A percentile compares a stretch with the other conserved stretches of the same genome.
phyloP scores from a whole-genome alignment of 2,888 invertebrate species.

The Nomada fabriciana region DNA sequence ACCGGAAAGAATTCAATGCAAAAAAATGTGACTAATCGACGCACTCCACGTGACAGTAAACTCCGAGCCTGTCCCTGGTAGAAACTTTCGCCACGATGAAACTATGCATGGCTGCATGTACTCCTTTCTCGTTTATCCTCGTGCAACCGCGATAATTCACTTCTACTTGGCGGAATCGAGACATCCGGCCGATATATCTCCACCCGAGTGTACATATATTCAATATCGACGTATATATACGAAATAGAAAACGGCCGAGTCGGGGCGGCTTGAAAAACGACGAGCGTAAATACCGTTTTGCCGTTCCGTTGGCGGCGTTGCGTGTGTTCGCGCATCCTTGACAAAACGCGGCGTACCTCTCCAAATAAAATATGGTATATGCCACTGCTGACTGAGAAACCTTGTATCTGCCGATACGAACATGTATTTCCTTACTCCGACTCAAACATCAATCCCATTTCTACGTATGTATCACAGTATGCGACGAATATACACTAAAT shows the following conservation, averaged over 20 bases:
- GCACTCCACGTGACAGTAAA: constrained; percentile 12
- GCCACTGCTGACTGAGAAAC: background rate
- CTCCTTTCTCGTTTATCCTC: constrained; percentile 9
- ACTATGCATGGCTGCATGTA: background rate
- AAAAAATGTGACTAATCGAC: constrained; percentile 25
- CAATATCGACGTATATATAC: constrained; percentile 9
- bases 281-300: background rate
- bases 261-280: constrained; percentile 14
- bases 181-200: constrained; percentile 5
- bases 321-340: background rate
- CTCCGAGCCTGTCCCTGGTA: background rate
- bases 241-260: constrained; percentile 7
- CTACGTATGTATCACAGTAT: background rate
- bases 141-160: constrained; percentile 18
- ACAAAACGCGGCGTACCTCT: background rate
- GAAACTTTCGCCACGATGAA: constrained; percentile 10
- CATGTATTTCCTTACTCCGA: background rate
- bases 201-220: constrained; percentile 6
- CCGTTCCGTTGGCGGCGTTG: background rate
- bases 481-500: background rate
- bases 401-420: background rate
- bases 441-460: background rate
- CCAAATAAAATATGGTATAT: constrained; percentile 3
- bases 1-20: background rate
- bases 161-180: background rate